Base-by-base conservation (phyloP, 2,113 vertebrate species). In the Struthidea cinerea region DNA sequence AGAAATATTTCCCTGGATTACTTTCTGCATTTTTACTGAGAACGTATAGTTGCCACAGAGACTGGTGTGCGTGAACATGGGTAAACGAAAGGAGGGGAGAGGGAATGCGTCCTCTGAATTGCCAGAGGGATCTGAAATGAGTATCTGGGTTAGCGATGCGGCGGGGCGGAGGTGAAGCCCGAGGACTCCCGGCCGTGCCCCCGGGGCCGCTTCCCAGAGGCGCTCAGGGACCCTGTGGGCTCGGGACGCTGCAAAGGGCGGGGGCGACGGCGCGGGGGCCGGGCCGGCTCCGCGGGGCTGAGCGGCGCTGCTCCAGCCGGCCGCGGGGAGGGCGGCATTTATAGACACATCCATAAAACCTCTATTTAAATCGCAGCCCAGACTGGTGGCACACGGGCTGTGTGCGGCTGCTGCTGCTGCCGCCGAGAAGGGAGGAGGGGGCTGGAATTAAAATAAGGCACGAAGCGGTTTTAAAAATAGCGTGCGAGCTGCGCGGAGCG, bases 391-490 rank as follows among this genome's bases (percentile, higher is more conserved):
- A 79, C 84, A 67, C 27, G 59, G 63, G 49, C 74, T 68, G 23
- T 2, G 82, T 0, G 68, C 47, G 61, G 59, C 81, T 17, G 70
- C 92, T 37, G 61, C 92, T 37, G 60, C 70, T 2, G 50, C 61
- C 17, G 30, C 27, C 21, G 41, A 41, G n/a, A 13, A 23, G 27
- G 57, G 24, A 28, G 37, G 63, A 47, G 59, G 44, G 49, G 10
- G 47, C 32, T 68, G 60, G 60, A 50, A 87, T 76, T 67, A 65
- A 84, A 95, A 89, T 11, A 59, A 87, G 70, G 75, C 86, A 88
- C 83, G 89, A 87, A 77, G 71, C 61, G 37, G 63, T 68, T 86
- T 86, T 59, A 86, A 86, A 86, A 86, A 86, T 86, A 86, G 83
- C 71, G 83, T 44, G 26, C 21, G 26, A 71, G 42, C 55, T 47